These are phyloP conservation scores for Selene dorsalis DNA, from an alignment of 2,797 vertebrate species.

Conservation along the genomic window DNA sequence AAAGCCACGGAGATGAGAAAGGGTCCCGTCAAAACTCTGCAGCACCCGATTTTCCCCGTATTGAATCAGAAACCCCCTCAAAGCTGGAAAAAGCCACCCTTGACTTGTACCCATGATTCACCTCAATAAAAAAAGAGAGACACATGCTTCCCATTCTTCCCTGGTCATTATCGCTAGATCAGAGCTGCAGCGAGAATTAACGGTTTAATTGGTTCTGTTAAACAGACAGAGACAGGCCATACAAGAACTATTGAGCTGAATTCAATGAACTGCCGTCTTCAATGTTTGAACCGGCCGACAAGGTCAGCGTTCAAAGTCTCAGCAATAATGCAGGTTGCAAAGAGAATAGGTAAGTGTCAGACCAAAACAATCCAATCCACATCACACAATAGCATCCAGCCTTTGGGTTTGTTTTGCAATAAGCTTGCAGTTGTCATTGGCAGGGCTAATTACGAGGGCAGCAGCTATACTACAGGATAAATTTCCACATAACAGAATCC, in stretches of 20 bases:
- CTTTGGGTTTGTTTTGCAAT: conserved; percentile 71
- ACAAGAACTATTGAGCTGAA: conserved; percentile 62
- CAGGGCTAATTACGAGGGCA: conserved; percentile 78
- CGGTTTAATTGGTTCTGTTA: conserved; percentile 73
- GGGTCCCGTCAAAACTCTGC: conserved; percentile 69
- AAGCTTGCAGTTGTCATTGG: conserved; percentile 66
- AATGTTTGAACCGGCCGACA: conserved; percentile 49
- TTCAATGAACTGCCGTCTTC: conserved; percentile 62
- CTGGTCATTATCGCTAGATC: conserved; percentile 72
- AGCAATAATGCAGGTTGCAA: conserved; percentile 53
- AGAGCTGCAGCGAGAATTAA: conserved; percentile 63
- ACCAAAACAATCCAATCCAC: conserved; percentile 65
- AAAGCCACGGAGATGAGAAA: conserved; percentile 75
- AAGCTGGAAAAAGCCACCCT: conserved; percentile 70
- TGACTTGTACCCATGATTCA: conserved; percentile 65
- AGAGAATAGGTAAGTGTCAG: conserved; percentile 60
- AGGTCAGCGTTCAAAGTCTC: conserved; percentile 59
- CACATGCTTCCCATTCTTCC: conserved; percentile 62
- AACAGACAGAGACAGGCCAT: conserved; percentile 58
- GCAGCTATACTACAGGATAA: conserved; percentile 65
- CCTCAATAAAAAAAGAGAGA: conserved; percentile 37
- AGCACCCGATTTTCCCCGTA: conserved; percentile 65
- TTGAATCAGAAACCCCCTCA: conserved; percentile 77
- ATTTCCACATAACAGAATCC: conserved; percentile 72
- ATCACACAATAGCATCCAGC: conserved; percentile 64